Evolutionary conservation across 2,888 invertebrate species (phyloP), one percentile per base, ranked within the genome.

Genomic region (Hesperia comma): DNA sequence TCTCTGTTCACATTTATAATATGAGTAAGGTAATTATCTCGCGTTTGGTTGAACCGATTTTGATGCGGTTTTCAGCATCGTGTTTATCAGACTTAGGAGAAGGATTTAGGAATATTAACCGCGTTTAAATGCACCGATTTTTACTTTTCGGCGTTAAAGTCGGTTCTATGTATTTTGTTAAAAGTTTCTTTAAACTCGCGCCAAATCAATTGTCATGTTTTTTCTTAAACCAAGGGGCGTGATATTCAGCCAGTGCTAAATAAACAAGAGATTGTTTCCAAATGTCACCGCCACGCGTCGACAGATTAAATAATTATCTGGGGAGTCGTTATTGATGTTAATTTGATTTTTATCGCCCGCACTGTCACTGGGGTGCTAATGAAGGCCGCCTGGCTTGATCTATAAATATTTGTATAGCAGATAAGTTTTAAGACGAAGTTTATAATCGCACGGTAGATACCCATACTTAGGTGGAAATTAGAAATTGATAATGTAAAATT

Each of bases 331-430:
- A 63, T 56, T 64, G 63, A 2, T 51, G 63, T 64, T 64, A 64
- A 64, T 64, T 57, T 64, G 57, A 64, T 64, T 64, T 64, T 64
- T 64, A 64, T 64, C 63, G 57, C 19, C 14, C n/a, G 6, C 33
- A 21, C 46, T 55, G 26, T 37, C 51, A 26, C 33, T 14, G 57
- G 51, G 51, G 57, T 7, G 49, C 26, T 64, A 64, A 64, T 57
- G 51, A 64, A 41, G 51, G 57, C 40, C 51, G 57, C n/a, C 49
- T 57, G 57, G 15, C 8, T 51, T 14, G 14, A 26, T 14, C 14
- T 51, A 51, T 51, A 51, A 51, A 26, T 51, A 26, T 51, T 14
- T 49, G 7, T 49, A 49, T 37, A 12, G 10, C 37, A 4, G 46
- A 15, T 46, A 17, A 17, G 46, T 46, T 17, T 46, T 15, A 6